Evolutionary conservation across 1,140 invertebrate species (phyloP).

Genomic region (Bombus pascuorum): DNA sequence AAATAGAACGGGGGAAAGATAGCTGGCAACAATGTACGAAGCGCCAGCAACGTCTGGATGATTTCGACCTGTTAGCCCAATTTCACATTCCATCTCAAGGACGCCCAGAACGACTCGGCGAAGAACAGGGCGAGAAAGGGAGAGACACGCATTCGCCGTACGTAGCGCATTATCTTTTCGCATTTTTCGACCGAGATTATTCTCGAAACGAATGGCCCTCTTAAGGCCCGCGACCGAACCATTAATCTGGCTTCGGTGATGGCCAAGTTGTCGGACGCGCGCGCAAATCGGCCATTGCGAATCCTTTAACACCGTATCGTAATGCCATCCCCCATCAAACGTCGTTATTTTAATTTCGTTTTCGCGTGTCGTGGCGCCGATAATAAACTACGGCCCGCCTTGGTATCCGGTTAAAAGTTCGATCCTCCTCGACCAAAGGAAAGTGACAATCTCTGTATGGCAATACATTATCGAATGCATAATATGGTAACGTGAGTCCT

Average conservation of each 20-base stretch:
- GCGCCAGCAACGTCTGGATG: constrained; percentile 29
- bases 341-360: constrained; percentile 43
- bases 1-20: not conserved
- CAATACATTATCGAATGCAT: not conserved
- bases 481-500: not conserved
- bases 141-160: constrained; percentile 15
- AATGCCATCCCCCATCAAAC: constrained; percentile 19
- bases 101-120: constrained; percentile 55
- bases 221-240: constrained; percentile 60
- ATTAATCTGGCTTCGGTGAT: constrained; percentile 65
- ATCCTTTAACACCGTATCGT: constrained; percentile 5
- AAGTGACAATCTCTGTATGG: not conserved
- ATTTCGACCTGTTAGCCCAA: constrained; percentile 66
- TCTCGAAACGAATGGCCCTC: constrained; percentile 65
- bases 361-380: constrained; percentile 12
- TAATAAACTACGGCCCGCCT: not conserved
- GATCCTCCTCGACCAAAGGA: not conserved
- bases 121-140: no score
- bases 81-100: constrained; percentile 65
- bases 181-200: constrained; percentile 67
- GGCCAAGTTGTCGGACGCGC: constrained; percentile 30
- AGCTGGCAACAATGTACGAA: not conserved
- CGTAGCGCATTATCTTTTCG: constrained; percentile 65
- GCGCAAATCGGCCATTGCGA: constrained; percentile 25
- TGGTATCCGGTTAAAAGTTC: constrained; percentile 8